Evolutionary conservation across 1,140 invertebrate species (phyloP).

Genomic region (Centruroides vittatus): DNA sequence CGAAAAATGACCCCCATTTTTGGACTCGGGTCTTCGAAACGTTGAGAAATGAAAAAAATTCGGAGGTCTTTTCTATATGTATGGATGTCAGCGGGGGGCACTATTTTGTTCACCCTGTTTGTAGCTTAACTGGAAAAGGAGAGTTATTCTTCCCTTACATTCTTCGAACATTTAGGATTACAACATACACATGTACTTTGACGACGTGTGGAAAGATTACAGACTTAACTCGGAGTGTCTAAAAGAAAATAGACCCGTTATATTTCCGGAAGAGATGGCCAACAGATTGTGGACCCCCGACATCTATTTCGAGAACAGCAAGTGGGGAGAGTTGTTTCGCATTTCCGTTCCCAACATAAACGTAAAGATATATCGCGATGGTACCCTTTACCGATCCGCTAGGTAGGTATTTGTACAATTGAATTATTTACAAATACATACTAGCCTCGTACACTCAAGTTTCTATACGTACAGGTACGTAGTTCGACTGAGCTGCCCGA

Average conservation of each 20-base stretch:
- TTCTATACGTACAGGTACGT: constrained; percentile 2
- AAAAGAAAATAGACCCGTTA: not conserved
- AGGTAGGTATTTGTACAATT: not conserved
- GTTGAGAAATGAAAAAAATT: no score
- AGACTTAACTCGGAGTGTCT: not conserved
- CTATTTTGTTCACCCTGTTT: no score
- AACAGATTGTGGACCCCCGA: constrained; percentile 6
- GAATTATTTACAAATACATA: no score
- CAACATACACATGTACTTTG: constrained; percentile 7
- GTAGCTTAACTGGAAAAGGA: no score
- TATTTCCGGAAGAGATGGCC: not conserved
- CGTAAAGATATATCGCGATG: not conserved
- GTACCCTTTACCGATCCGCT: not conserved
- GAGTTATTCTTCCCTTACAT: not conserved
- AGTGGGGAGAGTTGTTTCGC: constrained; percentile 10
- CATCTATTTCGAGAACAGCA: constrained; percentile 12
- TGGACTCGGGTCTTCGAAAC: no score
- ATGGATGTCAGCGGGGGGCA: no score
- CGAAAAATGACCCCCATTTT: no score
- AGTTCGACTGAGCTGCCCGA: constrained; percentile 4
- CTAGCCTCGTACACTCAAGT: no score
- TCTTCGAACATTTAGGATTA: constrained; percentile 2
- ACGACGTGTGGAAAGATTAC: constrained; percentile 10
- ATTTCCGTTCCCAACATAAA: constrained; percentile 9
- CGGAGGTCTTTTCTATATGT: no score